Base-by-base conservation (phyloP, 1,140 invertebrate genomes). In the Bathynomus jamesi region DNA sequence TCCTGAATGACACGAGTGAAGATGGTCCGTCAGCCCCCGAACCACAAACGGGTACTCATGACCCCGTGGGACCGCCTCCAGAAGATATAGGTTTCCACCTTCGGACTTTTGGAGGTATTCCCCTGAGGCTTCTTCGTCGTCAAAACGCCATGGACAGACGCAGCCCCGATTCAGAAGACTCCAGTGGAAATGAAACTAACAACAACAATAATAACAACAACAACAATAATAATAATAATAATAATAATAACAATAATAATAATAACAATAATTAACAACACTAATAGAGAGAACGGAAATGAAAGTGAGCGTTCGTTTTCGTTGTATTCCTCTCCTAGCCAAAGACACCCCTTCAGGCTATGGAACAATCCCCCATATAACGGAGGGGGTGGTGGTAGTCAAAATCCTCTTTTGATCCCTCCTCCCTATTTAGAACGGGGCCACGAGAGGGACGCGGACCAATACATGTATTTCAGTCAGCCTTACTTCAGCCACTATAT, bases 101-200 rank as follows among this genome's bases (percentile, higher is more conserved):
- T 4, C 62, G 73, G 25, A 64, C 69, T 4, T 61, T 71, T 31
- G 67, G 68, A n/a, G 73, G 73, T 3, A 66, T 75, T 31, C 73
- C 73, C 1, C 66, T 75, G 25, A 30, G 73, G n/a, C 40, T 75
- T 8, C 69, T 75, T 46, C 65, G 73, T 31, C 73, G 73, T n/a
- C 73, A 75, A 66, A 67, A 75, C 21, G 69, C 69, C 2, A 67
- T 75, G 46, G 73, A 75, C 62, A 60, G 73, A 21, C 73, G 69
- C 3, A 75, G 73, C 24, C 73, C 73, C 27, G 73, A 75, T 61
- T 74, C 69, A 25, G 73, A 74, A 31, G 72, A 74, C 32, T 69
- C 67, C 28, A 46, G 67, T n/a, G n/a, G n/a, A n/a, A n/a, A n/a
- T n/a, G 32, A 40, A 8, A 40, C 7, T 40, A 40, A 40, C 17